Base-by-base conservation (phyloP, 2,888 invertebrate species). In the Macaria notata region DNA sequence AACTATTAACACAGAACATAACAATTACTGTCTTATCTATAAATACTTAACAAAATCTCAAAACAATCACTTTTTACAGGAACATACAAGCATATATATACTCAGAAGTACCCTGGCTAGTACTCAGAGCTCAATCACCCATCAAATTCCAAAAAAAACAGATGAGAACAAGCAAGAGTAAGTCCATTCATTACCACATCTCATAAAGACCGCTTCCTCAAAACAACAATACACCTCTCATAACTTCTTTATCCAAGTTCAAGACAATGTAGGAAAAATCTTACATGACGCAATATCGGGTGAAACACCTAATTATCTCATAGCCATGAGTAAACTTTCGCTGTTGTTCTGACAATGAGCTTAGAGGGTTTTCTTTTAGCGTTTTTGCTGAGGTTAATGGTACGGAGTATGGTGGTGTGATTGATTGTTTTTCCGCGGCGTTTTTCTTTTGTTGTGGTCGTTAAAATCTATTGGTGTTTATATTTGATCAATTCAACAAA, bases 291-390 rank as follows among this genome's bases (percentile, higher is more conserved):
- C 80, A 89, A 90, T 82, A 66, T 66, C 70, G 66, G 82, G 88
- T 87, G 90, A 89, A 89, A 89, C 88, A 86, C 77, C 81, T 86
- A 88, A 89, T 90, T 90, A 88, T 84, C 86, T 85, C 86, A 83
- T 83, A 81, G 79, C 77, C 79, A 83, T 84, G 84, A 85, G 82
- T 84, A 82, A 84, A 88, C 91, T 90, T 90, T 90, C 90, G 86
- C 91, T 89, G 89, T 90, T 89, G 73, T 79, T 81, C 65, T 76
- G 84, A 89, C 90, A 90, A 89, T 90, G 85, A 76, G 83, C 81
- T 83, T 81, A 78, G 56, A 44, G 44, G 4, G 38, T 55, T 59
- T 61, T 63, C 60, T 63, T 61, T 46, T 30, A 43, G 51, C 39
- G 60, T 64, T 64, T 63, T 75, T 66, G 46, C 45, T n/a, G 42